Evolutionary conservation across 1,140 invertebrate genomes (phyloP), one percentile per base, ranked within the genome.

Genomic region (Berghia stephanieae): DNA sequence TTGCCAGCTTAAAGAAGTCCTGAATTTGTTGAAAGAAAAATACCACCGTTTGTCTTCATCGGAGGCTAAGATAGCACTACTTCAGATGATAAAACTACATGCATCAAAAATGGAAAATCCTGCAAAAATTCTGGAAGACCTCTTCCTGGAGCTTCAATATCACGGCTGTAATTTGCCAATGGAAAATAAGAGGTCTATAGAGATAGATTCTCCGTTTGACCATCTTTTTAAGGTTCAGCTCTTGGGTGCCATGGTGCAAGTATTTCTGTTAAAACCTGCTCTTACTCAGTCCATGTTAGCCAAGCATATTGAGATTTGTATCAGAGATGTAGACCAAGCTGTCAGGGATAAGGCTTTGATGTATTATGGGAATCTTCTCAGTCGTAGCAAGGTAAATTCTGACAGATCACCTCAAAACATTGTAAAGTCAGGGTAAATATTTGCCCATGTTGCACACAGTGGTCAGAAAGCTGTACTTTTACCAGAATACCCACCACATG

Each of bases 271-370:
- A 18, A 24, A 68, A 1, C 60, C 74, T 43, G 57, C 60, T 1
- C 44, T 49, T 21, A 8, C 68, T 66, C 74, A 76, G 38, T 63
- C 57, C 43, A n/a, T 68, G 40, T 34, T 76, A 3, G 38, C 40
- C 8, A 66, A 38, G 18, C n/a, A 49, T n/a, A 76, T 76, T 60
- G 74, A 76, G 21, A 10, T 10, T n/a, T 76, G 60, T 44, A 49
- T 68, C 3, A 21, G 63, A 6, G 60, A 76, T 43, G 3, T 31
- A 34, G 42, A 68, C 43, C 44, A 63, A 34, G 21, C 8, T 57
- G 63, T 76, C 2, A 3, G 43, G 40, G 74, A 76, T 21, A 18
- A 44, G 24, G 57, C 74, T 3, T 36, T 76, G 42, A 49, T 76
- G 8, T 24, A 67, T 0, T 68, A 76, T 72, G 70, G 70, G 3